A percentile compares a stretch with the other conserved stretches of the same genome.
Evolutionary conservation across 92 coral and sea anemone genomes (phyloP).

Genomic region (Zoanthus sansibaricus): DNA sequence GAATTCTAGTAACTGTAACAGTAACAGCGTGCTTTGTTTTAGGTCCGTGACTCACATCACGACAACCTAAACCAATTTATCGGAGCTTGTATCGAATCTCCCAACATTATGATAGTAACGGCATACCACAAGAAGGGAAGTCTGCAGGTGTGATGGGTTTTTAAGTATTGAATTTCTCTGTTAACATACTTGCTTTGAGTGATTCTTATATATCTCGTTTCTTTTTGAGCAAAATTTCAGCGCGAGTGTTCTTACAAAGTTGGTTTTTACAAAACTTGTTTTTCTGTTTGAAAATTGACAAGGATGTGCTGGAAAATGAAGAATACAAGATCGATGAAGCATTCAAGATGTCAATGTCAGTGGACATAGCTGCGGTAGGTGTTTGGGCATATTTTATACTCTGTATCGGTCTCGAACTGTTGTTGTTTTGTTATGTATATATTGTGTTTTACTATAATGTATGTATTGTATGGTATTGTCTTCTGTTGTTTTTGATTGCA

Average conservation of each 20-base stretch:
- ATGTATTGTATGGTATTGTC: too few species aligned
- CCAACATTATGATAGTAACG: slow-evolving; percentile 81
- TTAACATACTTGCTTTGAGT: too few species aligned
- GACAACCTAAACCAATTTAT: slow-evolving; percentile 85
- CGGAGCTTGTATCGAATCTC: slow-evolving; percentile 91
- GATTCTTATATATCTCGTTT: too few species aligned
- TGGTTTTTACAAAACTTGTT: too few species aligned
- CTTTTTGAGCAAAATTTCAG: too few species aligned
- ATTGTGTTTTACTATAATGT: too few species aligned
- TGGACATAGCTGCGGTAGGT: slow-evolving; percentile 78
- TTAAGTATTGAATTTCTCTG: too few species aligned
- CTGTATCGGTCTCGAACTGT: too few species aligned
- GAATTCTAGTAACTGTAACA: background rate
- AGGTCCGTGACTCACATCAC: slow-evolving; percentile 82
- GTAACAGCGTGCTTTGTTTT: background rate
- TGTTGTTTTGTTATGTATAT: too few species aligned
- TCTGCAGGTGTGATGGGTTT: slow-evolving; percentile 57
- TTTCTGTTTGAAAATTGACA: background rate
- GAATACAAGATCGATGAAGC: slow-evolving; percentile 86
- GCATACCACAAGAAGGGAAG: slow-evolving; percentile 88
- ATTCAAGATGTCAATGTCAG: slow-evolving; percentile 81
- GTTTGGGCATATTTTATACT: too few species aligned
- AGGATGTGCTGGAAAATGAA: slow-evolving; percentile 84
- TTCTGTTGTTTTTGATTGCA: too few species aligned
- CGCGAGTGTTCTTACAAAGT: too few species aligned